Conservation (phyloP, 2,113 vertebrate species). For the Zosterops hypoxanthus region DNA sequence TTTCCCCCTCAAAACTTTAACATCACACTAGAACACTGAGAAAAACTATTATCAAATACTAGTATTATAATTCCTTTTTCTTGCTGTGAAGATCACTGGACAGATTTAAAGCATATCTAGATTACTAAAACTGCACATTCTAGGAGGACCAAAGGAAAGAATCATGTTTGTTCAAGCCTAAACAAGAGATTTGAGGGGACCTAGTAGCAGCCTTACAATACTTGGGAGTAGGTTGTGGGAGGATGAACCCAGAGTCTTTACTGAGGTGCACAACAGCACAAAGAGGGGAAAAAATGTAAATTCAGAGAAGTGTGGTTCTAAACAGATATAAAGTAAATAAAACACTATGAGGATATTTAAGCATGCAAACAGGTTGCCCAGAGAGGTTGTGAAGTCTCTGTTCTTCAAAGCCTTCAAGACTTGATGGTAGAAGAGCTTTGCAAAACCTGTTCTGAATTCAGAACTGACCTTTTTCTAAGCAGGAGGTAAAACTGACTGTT, state of each 20-base stretch:
- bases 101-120: background rate
- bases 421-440: background rate
- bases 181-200: background rate
- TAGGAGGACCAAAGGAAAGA: background rate
- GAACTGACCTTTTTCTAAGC: background rate
- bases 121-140: background rate
- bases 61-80: background rate
- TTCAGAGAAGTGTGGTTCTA: background rate
- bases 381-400: background rate
- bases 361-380: background rate
- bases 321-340: background rate
- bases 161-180: accelerated
- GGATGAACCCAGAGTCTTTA: background rate
- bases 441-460: background rate
- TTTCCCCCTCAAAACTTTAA: background rate
- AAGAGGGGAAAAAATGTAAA: background rate
- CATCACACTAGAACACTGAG: background rate
- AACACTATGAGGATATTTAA: background rate
- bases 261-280: background rate
- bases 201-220: background rate
- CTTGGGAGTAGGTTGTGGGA: background rate
- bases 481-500: background rate
- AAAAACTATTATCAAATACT: background rate
- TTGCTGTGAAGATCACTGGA: background rate
- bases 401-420: background rate